phyloP scores from a whole-genome alignment of 2,888 invertebrate species.

The Amphimallon solstitiale region DNA sequence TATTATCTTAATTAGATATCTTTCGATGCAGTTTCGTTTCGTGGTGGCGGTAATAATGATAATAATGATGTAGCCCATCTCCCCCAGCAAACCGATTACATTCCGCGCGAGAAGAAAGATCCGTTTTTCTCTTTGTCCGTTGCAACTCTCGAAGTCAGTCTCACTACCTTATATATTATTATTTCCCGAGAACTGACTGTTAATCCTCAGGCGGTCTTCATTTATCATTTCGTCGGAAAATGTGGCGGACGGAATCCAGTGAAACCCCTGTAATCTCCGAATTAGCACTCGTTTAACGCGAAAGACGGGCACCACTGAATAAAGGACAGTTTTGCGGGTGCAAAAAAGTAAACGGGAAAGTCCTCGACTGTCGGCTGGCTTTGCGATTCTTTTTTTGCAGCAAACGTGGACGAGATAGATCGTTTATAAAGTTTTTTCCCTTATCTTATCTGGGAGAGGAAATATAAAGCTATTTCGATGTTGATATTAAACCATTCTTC shows the following conservation, averaged over 20 bases:
- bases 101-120: no score
- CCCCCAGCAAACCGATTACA: no score
- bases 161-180: slow-evolving; percentile 22
- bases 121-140: not conserved
- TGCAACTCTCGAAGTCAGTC: slow-evolving; percentile 8
- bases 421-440: not conserved
- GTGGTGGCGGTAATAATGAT: no score
- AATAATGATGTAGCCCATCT: not conserved
- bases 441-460: not conserved
- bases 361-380: not conserved
- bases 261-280: slow-evolving; percentile 26
- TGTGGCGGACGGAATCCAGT: slow-evolving; percentile 19
- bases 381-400: slow-evolving; percentile 15
- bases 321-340: slow-evolving; percentile 16
- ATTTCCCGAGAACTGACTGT: slow-evolving; percentile 14
- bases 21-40: slow-evolving; percentile 44
- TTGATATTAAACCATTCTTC: no score
- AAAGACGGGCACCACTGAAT: slow-evolving; percentile 29
- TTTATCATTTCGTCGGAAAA: slow-evolving; percentile 33
- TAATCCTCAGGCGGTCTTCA: slow-evolving; percentile 19
- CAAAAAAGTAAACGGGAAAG: slow-evolving; percentile 14
- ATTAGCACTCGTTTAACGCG: slow-evolving; percentile 34
- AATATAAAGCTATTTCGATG: no score
- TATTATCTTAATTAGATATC: slow-evolving; percentile 52
- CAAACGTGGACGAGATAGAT: not conserved